A percentile compares a stretch with the other conserved stretches of the same genome.
phyloP scores from a whole-genome alignment of 1,140 invertebrate genomes.

The Bombus turneri region DNA sequence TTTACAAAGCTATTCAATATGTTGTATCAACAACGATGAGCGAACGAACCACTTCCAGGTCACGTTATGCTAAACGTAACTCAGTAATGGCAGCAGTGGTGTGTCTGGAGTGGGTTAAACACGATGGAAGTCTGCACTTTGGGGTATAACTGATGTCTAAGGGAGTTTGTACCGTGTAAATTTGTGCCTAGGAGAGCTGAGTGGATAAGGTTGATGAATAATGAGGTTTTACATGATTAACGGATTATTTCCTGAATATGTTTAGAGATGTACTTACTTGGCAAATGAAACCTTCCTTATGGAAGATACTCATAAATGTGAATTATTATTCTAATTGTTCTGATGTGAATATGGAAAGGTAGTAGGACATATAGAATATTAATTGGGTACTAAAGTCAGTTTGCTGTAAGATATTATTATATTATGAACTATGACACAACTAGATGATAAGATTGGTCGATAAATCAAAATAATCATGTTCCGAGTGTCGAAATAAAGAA shows the following conservation, averaged over 20 bases:
- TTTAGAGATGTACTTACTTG: not conserved
- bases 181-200: not conserved
- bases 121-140: conserved; percentile 11
- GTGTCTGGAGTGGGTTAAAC: not conserved
- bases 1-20: not conserved
- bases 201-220: not conserved
- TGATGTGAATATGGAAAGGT: not conserved
- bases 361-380: too few species aligned
- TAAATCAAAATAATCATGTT: too few species aligned
- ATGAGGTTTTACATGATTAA: not conserved
- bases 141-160: not conserved
- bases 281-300: not conserved
- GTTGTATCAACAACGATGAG: not conserved
- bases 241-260: not conserved
- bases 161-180: not conserved
- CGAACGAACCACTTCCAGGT: not conserved
- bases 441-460: too few species aligned
- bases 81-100: not conserved
- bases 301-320: not conserved
- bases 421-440: too few species aligned
- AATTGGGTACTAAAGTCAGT: too few species aligned
- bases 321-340: not conserved
- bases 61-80: not conserved
- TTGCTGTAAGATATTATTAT: too few species aligned
- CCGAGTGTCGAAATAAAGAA: too few species aligned